Percentiles rank a stretch among this genome's conserved stretches.
Evolutionary conservation across 2,888 invertebrate genomes (phyloP).

Genomic region (Drosophila flavopinicola): DNA sequence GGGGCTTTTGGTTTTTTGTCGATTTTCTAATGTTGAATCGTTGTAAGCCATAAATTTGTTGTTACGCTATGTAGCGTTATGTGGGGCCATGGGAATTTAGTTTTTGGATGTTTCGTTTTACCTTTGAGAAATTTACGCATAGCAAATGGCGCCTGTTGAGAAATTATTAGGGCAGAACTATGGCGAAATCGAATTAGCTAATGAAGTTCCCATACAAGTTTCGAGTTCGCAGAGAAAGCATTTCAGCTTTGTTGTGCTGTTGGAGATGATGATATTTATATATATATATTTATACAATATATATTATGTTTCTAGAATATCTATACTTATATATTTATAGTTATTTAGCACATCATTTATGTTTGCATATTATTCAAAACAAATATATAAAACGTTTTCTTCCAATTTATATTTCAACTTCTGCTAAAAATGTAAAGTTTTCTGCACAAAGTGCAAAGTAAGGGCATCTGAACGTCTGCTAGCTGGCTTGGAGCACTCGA

Average conservation of each 20-base stretch:
- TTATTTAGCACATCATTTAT: too few species aligned
- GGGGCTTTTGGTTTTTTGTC: slow-evolving; percentile 17
- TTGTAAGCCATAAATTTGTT: slow-evolving; percentile 76
- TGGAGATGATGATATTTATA: background rate
- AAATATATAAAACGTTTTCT: too few species aligned
- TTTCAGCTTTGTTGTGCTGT: background rate
- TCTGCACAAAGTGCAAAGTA: background rate
- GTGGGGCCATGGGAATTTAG: slow-evolving; percentile 72
- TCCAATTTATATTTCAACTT: background rate
- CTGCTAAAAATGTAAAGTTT: too few species aligned
- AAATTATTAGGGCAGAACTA: slow-evolving; percentile 74
- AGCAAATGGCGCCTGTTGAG: slow-evolving; percentile 73
- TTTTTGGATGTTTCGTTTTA: slow-evolving; percentile 11
- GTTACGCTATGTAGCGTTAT: slow-evolving; percentile 62
- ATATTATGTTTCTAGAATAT: background rate
- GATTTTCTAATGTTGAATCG: slow-evolving; percentile 75
- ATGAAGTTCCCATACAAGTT: slow-evolving; percentile 54
- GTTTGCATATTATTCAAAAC: too few species aligned
- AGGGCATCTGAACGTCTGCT: slow-evolving; percentile 25
- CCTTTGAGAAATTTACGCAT: slow-evolving; percentile 41
- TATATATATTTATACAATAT: background rate
- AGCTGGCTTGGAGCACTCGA: background rate
- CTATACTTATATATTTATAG: too few species aligned
- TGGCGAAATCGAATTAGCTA: slow-evolving; percentile 71
- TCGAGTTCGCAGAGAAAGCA: background rate